Evolutionary conservation across 1,140 invertebrate species (phyloP).

Genomic region (Cotesia vestalis): DNA sequence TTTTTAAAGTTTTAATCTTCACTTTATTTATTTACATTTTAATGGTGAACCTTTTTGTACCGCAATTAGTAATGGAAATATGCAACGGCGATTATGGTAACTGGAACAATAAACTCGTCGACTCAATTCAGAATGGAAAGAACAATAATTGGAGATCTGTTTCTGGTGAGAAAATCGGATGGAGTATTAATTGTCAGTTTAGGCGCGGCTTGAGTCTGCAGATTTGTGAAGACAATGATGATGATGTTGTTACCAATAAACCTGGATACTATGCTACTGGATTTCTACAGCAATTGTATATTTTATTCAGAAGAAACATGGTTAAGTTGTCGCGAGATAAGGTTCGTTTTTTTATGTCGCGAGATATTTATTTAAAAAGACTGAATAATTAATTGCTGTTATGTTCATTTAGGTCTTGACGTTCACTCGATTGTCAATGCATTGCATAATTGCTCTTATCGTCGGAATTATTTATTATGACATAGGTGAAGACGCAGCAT

Average conservation of each 20-base stretch:
- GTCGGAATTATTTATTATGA: constrained; percentile 82
- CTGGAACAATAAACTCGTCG: constrained; percentile 68
- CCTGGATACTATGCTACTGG: constrained; percentile 62
- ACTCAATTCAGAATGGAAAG: constrained; percentile 76
- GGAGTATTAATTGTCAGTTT: not conserved
- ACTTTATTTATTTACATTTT: not conserved
- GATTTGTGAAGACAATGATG: not conserved
- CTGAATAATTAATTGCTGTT: constrained; percentile 9
- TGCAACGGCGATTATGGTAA: constrained; percentile 82
- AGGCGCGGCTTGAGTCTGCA: constrained; percentile 14
- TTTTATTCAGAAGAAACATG: constrained; percentile 70
- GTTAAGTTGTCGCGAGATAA: constrained; percentile 61
- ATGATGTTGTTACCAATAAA: constrained; percentile 35
- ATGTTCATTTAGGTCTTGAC: constrained; percentile 71
- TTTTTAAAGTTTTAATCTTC: constrained; percentile 4
- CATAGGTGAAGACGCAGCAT: constrained; percentile 80
- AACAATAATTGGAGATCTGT: constrained; percentile 68
- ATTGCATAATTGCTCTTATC: constrained; percentile 78
- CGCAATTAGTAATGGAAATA: constrained; percentile 80
- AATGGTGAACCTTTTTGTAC: not conserved
- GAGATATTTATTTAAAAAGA: no score
- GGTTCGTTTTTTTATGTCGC: no score
- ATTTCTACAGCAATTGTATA: constrained; percentile 69
- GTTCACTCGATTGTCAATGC: constrained; percentile 78
- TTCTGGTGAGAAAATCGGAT: constrained; percentile 3